Evolutionary conservation across 1,140 invertebrate species (phyloP), one percentile per base, ranked within the genome.

Genomic region (Pentalonia nigronervosa): DNA sequence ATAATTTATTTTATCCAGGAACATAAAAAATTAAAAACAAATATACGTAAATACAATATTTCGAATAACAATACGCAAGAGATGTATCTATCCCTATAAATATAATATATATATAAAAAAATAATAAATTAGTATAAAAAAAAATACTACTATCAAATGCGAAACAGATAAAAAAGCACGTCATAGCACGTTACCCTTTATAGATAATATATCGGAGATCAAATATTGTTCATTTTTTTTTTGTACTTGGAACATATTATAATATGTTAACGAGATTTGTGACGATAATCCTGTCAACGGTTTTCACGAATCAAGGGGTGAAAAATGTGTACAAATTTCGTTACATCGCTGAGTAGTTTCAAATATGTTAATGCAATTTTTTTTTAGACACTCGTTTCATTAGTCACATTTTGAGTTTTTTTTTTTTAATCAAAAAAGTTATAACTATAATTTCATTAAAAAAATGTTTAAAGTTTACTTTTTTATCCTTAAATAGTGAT

Each of bases 1-100:
- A 56, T 36, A 23, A 88, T 45, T 36, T 86, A 86, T 86, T 86
- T 86, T 86, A 8, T 45, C 2, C 41, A 86, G 23, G 20, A 86
- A 45, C 9, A 45, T 48, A 88, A 53, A 53, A 50, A 88, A 50
- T 50, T 34, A 50, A 50, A 88, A 89, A 89, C n/a, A 89, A 89
- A 50, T 34, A 89, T 41, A 84, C 21, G 36, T 25, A 48, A 47
- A 47, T 86, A 86, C 21, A 47, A n/a, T 89, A 88, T 87, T 47
- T 48, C 8, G 41, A 84, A 83, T 83, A 41, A 23, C 8, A 23
- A 83, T 23, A 83, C 21, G n/a, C 81, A 83, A 76, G 60, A 76
- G n/a, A 83, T 83, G 34, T 23, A 83, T 7, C 21, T 83, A 83
- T 81, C 34, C 76, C 34, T 7, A 36, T 21, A 20, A n/a, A 34